These are phyloP conservation scores for Camponotus fellah DNA, from an alignment of 2,888 invertebrate species.

Conservation along the genomic window DNA sequence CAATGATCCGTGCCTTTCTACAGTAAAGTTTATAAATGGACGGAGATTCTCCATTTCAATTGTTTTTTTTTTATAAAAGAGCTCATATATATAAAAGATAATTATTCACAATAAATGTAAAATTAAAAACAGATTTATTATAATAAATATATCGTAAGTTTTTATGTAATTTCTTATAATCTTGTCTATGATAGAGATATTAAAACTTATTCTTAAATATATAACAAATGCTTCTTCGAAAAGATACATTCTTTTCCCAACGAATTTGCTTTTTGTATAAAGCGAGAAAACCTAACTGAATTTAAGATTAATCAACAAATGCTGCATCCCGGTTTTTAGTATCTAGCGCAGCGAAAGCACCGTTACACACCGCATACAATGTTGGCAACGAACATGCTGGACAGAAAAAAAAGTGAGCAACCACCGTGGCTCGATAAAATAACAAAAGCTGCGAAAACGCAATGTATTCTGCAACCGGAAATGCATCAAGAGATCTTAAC, in stretches of 20 bases:
- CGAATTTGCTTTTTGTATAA: not conserved
- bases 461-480: slow-evolving; percentile 64
- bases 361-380: slow-evolving; percentile 15
- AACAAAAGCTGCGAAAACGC: slow-evolving; percentile 59
- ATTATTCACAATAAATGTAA: not conserved
- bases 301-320: slow-evolving; percentile 14
- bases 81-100: not conserved
- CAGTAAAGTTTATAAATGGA: slow-evolving; percentile 2
- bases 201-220: not conserved
- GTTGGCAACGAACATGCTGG: not conserved
- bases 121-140: not conserved
- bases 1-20: slow-evolving; percentile 54
- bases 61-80: not conserved
- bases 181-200: not conserved
- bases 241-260: not conserved
- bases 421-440: slow-evolving; percentile 34
- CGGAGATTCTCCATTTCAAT: not conserved
- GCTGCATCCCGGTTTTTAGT: not conserved
- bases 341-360: slow-evolving; percentile 4
- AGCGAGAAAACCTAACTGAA: not conserved
- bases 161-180: not conserved
- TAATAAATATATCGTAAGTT: not conserved
- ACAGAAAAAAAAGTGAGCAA: slow-evolving; percentile 25
- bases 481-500: slow-evolving; percentile 71
- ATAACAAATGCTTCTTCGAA: not conserved